Evolutionary conservation across 2,797 vertebrate species (phyloP), one percentile per base, ranked within the genome.

Genomic region (Sebastes itinus): DNA sequence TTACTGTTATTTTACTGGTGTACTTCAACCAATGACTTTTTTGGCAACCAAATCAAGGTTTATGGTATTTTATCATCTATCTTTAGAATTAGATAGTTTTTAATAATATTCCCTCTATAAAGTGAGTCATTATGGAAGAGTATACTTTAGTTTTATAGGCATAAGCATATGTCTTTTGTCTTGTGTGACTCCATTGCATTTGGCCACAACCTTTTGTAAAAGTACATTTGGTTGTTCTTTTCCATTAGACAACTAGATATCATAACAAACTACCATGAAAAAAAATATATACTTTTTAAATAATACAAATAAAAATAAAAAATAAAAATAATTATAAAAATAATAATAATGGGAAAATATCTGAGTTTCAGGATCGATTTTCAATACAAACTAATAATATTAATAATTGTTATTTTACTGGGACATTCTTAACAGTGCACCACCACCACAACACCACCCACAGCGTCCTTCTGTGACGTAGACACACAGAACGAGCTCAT

Each of bases 381-480:
- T 38, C 38, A 38, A 42, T 14, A 42, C 38, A 42, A 42, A 42
- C 38, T 42, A 42, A 42, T 42, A 14, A 42, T 42, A 38, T 0
- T 38, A 42, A 38, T 38, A 38, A 3, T 38, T 14, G 13, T 42
- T 42, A 42, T 42, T 42, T 14, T 42, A 42, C 38, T 42, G 5
- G 0, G 13, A 14, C 0, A 42, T 42, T 42, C 13, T 42, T 42
- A 42, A 42, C 38, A 42, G 13, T 14, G 38, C 38, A 42, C 38
- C 38, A 14, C 38, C 38, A 38, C 38, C 13, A 38, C 38, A 0
- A 38, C 78, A 8, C 9, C 54, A 6, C 49, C 22, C 1, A 3
- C 1, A 42, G 49, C 20, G 59, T 73, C 46, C 38, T 14, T 25
- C 30, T 38, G 2, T 87, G 75, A 80, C 35, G 64, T 54, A 25